phyloP scores from a whole-genome alignment of 2,888 invertebrate genomes.

The Falcaria lacertinaria region DNA sequence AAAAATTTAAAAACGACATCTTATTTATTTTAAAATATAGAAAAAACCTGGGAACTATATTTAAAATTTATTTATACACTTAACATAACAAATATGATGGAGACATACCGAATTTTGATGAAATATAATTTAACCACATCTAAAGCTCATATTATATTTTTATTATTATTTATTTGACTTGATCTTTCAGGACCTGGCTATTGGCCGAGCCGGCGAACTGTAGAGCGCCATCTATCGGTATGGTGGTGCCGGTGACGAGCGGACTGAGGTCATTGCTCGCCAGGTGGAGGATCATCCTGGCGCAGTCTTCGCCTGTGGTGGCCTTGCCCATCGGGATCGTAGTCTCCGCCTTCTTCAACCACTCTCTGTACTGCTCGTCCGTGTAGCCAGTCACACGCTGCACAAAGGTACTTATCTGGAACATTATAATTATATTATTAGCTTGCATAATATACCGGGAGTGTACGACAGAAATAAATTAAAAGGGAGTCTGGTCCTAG shows the following conservation, averaged over 20 bases:
- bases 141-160: no score
- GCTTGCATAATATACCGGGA: no score
- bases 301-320: conserved; percentile 83
- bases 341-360: conserved; percentile 15
- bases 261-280: conserved; percentile 86
- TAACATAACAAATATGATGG: no score
- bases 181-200: conserved; percentile 6
- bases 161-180: conserved; percentile 2
- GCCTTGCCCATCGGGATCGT: conserved; percentile 22
- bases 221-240: conserved; percentile 26
- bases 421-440: no score
- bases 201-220: conserved; percentile 17
- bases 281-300: conserved; percentile 88
- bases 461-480: no score
- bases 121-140: no score
- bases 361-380: conserved; percentile 16
- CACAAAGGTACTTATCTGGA: conserved; percentile 15
- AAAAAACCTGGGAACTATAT: no score
- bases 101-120: no score
- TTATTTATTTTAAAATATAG: no score
- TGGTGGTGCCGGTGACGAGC: conserved; percentile 85
- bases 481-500: no score
- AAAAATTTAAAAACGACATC: no score
- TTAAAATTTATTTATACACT: no score
- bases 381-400: conserved; percentile 10